Evolutionary conservation across 2,888 invertebrate species (phyloP).

Genomic region (Noctua pronuba): DNA sequence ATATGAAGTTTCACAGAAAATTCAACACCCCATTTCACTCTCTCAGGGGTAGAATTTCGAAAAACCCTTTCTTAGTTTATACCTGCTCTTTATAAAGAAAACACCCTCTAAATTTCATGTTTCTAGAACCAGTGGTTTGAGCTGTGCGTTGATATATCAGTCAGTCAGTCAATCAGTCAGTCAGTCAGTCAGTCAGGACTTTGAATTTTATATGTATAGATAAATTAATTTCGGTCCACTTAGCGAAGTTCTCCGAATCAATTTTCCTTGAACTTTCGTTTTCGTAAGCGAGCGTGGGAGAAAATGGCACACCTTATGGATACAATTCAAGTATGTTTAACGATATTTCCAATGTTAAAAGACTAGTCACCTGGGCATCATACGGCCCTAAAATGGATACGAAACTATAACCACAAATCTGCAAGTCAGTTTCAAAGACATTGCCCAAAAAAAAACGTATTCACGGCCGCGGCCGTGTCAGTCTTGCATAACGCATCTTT

Average conservation of each 20-base stretch:
- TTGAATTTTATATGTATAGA: too few species aligned
- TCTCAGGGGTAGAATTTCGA: too few species aligned
- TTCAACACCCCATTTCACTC: too few species aligned
- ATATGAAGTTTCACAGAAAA: too few species aligned
- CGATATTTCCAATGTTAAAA: slow-evolving; percentile 1
- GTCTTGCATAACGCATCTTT: slow-evolving; percentile 37
- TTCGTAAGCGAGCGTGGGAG: slow-evolving; percentile 18
- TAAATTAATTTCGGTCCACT: background rate
- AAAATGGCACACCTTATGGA: slow-evolving; percentile 7
- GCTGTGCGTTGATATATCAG: too few species aligned
- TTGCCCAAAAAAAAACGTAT: slow-evolving; percentile 32
- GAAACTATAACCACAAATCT: slow-evolving; percentile 25
- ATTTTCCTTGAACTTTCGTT: slow-evolving; percentile 19
- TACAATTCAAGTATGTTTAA: slow-evolving; percentile 11
- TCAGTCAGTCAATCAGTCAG: too few species aligned
- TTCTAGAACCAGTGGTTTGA: too few species aligned
- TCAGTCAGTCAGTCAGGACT: too few species aligned
- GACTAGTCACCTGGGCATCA: background rate
- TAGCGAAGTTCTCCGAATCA: background rate
- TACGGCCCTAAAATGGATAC: background rate
- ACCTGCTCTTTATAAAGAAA: too few species aligned
- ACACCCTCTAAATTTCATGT: too few species aligned
- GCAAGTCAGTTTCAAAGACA: slow-evolving; percentile 23
- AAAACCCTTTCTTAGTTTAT: too few species aligned
- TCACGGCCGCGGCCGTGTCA: slow-evolving; percentile 34